Percentiles rank a stretch among this genome's conserved stretches.
Evolutionary conservation across 2,888 invertebrate species (phyloP).

Genomic region (Sminthurides aquaticus): DNA sequence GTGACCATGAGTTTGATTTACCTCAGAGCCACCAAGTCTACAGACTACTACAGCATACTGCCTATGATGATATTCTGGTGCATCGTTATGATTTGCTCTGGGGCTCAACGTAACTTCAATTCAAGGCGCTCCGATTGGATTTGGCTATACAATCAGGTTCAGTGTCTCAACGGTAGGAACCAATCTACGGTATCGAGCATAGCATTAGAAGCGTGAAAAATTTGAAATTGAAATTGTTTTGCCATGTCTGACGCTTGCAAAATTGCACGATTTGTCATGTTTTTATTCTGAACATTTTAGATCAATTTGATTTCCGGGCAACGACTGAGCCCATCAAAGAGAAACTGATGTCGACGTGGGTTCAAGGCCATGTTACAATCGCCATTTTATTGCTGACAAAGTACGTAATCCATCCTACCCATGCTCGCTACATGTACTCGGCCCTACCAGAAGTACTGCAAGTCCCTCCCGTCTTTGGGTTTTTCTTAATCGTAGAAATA

Average conservation of each 20-base stretch:
- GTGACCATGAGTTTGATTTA: not conserved
- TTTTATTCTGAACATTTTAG: too few relatives aligned
- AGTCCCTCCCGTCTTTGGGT: not conserved
- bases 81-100: not conserved
- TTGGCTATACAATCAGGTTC: not conserved
- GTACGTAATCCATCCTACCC: not conserved
- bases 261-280: not conserved
- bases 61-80: not conserved
- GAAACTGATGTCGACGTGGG: not conserved
- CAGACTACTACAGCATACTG: not conserved
- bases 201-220: too few relatives aligned
- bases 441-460: not conserved
- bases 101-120: not conserved
- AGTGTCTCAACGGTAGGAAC: not conserved
- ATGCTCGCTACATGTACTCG: not conserved
- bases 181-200: too few relatives aligned
- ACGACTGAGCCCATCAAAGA: not conserved
- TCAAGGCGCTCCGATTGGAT: not conserved
- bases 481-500: not conserved
- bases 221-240: too few relatives aligned
- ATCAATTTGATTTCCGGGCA: not conserved
- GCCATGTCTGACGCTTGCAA: too few relatives aligned
- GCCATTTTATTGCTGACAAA: not conserved
- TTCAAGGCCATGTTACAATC: not conserved
- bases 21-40: not conserved